These are phyloP conservation scores for Byasa hedistus DNA, from an alignment of 2,888 invertebrate genomes.

Conservation along the genomic window DNA sequence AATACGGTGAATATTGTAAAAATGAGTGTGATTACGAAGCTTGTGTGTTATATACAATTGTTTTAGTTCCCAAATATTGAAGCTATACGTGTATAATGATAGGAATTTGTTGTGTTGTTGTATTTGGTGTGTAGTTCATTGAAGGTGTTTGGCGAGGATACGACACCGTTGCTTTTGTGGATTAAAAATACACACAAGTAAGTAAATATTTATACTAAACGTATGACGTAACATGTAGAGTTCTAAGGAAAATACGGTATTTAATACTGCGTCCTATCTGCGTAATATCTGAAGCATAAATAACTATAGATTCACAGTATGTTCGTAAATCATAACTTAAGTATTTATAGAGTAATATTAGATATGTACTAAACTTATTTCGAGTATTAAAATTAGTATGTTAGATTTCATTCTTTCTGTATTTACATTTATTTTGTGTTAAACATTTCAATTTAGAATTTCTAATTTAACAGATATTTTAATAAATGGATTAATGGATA, in stretches of 20 bases:
- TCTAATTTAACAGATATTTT: too few species aligned
- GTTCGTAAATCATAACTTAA: neutral
- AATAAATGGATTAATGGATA: too few species aligned
- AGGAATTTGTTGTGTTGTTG: slow-evolving; percentile 60
- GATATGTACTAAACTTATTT: too few species aligned
- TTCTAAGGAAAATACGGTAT: slow-evolving; percentile 13
- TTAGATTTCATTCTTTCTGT: too few species aligned
- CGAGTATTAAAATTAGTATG: too few species aligned
- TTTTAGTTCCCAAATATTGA: slow-evolving; percentile 47
- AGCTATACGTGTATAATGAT: slow-evolving; percentile 61
- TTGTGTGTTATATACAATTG: slow-evolving; percentile 50
- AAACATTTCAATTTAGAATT: too few species aligned
- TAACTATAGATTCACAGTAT: neutral
- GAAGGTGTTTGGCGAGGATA: slow-evolving; percentile 56
- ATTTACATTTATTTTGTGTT: too few species aligned
- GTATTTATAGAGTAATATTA: too few species aligned
- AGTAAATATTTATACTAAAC: slow-evolving; percentile 69
- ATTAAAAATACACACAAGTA: slow-evolving; percentile 69
- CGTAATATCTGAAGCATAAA: slow-evolving; percentile 1
- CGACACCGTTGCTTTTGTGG: slow-evolving; percentile 57
- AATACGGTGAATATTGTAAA: slow-evolving; percentile 48
- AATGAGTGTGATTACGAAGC: slow-evolving; percentile 47
- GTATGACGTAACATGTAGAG: slow-evolving; percentile 28
- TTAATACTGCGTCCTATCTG: slow-evolving; percentile 6
- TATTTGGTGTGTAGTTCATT: slow-evolving; percentile 60